Conservation (phyloP, 2,888 invertebrate species). For the Brachynemurus nebulosus region DNA sequence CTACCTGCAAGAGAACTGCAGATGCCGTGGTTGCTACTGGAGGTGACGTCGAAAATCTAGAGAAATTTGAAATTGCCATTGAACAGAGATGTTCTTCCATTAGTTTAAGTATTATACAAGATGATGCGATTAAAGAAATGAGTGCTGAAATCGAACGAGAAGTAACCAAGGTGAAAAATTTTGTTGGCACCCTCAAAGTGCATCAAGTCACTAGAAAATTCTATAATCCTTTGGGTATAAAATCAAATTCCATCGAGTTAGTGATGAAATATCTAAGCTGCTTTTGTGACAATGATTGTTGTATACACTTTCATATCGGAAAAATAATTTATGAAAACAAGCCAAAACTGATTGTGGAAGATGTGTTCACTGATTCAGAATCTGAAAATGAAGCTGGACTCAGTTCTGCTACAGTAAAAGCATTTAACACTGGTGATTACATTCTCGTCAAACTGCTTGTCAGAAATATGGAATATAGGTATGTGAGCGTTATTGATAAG, state of each 20-base stretch:
- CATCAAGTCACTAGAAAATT: conserved; percentile 23
- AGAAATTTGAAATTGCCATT: conserved; percentile 15
- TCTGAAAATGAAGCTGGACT: conserved; percentile 1
- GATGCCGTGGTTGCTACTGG: conserved; percentile 20
- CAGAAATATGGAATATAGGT: conserved; percentile 2
- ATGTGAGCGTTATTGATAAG: conserved; percentile 4
- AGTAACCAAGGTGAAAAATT: conserved; percentile 6
- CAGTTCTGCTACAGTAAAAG: neutral
- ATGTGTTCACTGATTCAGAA: conserved; percentile 5
- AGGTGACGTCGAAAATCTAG: conserved; percentile 20
- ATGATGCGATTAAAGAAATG: conserved; percentile 2
- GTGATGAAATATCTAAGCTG: conserved; percentile 4
- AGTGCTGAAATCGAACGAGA: conserved; percentile 14
- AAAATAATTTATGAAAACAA: conserved; percentile 1
- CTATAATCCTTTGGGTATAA: conserved; percentile 24
- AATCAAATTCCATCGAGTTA: conserved; percentile 21
- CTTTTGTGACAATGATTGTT: neutral
- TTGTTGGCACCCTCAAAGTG: conserved; percentile 7
- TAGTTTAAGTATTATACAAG: neutral
- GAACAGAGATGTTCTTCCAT: conserved; percentile 2
- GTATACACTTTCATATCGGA: conserved; percentile 7
- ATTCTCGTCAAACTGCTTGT: neutral
- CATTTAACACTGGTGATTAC: conserved; percentile 3
- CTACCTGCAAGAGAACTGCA: conserved; percentile 22
- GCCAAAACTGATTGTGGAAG: neutral